These are phyloP conservation scores for Hemicrepidius hirtus DNA, from an alignment of 2,888 invertebrate genomes.

Conservation along the genomic window DNA sequence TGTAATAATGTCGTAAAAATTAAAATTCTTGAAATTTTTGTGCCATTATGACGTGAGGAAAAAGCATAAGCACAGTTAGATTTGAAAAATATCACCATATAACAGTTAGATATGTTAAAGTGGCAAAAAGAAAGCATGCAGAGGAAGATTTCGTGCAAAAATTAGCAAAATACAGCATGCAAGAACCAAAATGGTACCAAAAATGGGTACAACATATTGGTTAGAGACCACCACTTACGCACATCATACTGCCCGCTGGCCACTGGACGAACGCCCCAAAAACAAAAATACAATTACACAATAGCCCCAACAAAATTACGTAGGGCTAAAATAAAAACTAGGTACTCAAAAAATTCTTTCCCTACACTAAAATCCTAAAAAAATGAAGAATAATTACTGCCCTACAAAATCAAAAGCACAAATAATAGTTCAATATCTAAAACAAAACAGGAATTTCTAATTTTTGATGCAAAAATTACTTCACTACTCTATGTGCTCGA, in stretches of 20 bases:
- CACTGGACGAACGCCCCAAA: constrained; percentile 69
- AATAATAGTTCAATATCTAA: neutral
- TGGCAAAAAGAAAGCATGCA: constrained; percentile 35
- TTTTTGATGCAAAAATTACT: constrained; percentile 10
- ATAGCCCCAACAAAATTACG: constrained; percentile 52
- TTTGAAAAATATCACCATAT: neutral
- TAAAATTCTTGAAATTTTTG: neutral
- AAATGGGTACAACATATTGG: constrained; percentile 59
- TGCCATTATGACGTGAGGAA: neutral
- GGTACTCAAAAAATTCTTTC: too few species aligned
- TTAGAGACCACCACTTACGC: constrained; percentile 72
- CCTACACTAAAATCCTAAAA: too few species aligned
- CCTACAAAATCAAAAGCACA: constrained; percentile 3
- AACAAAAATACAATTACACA: constrained; percentile 61
- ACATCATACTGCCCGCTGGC: constrained; percentile 70
- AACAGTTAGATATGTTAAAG: constrained; percentile 18
- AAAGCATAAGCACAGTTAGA: constrained; percentile 1
- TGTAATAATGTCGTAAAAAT: neutral
- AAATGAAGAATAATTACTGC: constrained; percentile 43
- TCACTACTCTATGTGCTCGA: constrained; percentile 34
- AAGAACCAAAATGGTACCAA: constrained; percentile 61
- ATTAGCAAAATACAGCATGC: constrained; percentile 61
- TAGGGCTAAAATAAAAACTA: constrained; percentile 53
- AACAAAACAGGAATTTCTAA: constrained; percentile 6
- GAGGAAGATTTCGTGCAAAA: constrained; percentile 55